phyloP scores from a whole-genome alignment of 2,113 vertebrate genomes.

The Crotalus helleri region DNA sequence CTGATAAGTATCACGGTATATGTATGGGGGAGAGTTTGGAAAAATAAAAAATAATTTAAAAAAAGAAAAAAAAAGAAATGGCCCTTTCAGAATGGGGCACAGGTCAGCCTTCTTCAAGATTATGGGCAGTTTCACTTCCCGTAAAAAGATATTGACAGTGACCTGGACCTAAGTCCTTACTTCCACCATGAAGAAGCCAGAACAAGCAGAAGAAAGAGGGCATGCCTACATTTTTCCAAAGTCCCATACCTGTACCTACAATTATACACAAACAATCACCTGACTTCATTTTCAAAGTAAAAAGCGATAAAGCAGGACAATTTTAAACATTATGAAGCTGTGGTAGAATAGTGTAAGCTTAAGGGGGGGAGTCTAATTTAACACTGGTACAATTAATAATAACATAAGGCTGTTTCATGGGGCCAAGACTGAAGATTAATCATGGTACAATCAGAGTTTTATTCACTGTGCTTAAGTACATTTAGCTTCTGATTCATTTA shows the following conservation, averaged over 20 bases:
- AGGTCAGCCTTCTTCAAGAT: background rate
- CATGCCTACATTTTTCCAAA: background rate
- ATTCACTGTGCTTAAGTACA: background rate
- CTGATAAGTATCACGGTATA: no score
- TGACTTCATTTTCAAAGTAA: background rate
- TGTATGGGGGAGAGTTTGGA: no score
- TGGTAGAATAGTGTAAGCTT: no score
- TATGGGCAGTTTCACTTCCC: background rate
- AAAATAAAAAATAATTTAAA: no score
- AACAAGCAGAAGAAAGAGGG: background rate
- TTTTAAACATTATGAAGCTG: background rate
- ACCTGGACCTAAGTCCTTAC: background rate
- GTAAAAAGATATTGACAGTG: background rate
- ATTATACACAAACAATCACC: background rate
- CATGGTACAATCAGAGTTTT: background rate
- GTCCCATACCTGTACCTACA: background rate
- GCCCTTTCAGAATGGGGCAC: background rate
- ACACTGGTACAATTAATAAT: background rate
- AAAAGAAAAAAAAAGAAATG: no score
- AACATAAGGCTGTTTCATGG: background rate
- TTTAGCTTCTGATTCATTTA: background rate
- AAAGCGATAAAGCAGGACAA: background rate
- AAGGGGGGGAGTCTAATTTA: background rate
- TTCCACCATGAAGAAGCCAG: background rate
- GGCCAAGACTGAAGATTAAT: background rate